Conservation (phyloP, 2,113 vertebrate genomes). For the Festucalex cinctus region DNA sequence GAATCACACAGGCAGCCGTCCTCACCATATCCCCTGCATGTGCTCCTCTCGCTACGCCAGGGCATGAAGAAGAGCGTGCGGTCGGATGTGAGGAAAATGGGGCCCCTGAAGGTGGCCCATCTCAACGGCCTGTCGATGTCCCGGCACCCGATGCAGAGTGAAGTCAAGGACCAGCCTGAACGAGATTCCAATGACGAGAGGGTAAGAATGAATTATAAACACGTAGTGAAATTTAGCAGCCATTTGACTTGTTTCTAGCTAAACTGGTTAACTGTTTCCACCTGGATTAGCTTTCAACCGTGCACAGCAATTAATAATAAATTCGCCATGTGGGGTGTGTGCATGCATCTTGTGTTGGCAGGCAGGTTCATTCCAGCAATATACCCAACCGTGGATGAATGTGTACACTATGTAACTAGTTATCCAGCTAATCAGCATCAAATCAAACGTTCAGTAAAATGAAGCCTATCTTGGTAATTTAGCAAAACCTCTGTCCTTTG, state of each 20-base stretch:
- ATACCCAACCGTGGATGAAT: no score
- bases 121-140: slow-evolving; percentile 87
- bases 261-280: slow-evolving; percentile 14
- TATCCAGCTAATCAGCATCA: no score
- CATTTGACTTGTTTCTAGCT: neutral
- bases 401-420: no score
- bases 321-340: no score
- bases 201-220: slow-evolving; percentile 64
- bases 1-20: neutral
- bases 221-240: neutral
- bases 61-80: slow-evolving; percentile 88
- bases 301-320: neutral
- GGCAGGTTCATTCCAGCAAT: no score
- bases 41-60: slow-evolving; percentile 57
- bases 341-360: no score
- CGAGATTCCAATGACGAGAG: slow-evolving; percentile 87
- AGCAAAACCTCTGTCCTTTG: no score
- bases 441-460: no score
- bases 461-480: no score
- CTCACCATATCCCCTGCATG: slow-evolving; percentile 12
- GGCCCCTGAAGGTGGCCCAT: slow-evolving; percentile 86
- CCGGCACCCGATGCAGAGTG: slow-evolving; percentile 79
- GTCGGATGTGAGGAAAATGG: slow-evolving; percentile 87
- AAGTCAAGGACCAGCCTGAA: slow-evolving; percentile 81
- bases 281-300: neutral